Evolutionary conservation across 2,113 vertebrate species (phyloP).

Genomic region (Tichodroma muraria): DNA sequence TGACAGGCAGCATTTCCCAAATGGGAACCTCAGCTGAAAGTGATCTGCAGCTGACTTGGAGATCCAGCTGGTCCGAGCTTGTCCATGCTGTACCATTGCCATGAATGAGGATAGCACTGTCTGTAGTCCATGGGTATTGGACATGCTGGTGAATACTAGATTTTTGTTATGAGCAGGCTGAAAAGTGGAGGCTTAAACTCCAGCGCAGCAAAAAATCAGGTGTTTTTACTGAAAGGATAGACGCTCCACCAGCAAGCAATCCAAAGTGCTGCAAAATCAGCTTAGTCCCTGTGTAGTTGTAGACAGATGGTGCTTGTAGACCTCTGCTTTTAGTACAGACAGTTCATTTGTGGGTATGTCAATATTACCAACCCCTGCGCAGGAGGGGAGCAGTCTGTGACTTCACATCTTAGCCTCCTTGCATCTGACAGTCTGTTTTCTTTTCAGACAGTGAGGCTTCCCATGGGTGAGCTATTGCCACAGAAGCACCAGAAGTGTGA

Average conservation of each 20-base stretch:
- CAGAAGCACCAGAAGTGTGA: neutral
- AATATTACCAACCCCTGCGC: neutral
- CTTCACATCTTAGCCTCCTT: neutral
- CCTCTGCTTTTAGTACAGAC: neutral
- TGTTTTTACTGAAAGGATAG: neutral
- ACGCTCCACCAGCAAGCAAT: neutral
- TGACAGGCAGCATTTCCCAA: neutral
- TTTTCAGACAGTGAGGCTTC: neutral
- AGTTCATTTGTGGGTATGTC: neutral
- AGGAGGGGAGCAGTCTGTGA: neutral
- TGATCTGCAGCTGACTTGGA: neutral
- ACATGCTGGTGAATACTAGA: neutral
- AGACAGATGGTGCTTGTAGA: neutral
- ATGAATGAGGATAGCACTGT: neutral
- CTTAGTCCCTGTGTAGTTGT: neutral
- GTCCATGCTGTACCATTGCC: neutral
- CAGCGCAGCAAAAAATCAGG: neutral
- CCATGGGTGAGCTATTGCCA: neutral
- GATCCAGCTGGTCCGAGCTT: neutral
- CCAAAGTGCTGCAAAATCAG: neutral
- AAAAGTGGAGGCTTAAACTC: neutral
- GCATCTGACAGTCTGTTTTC: neutral
- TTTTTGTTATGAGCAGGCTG: neutral
- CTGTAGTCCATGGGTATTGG: neutral
- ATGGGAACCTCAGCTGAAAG: neutral